These are phyloP conservation scores for Varanus salvator DNA, from an alignment of 2,113 vertebrate species.

Conservation along the genomic window DNA sequence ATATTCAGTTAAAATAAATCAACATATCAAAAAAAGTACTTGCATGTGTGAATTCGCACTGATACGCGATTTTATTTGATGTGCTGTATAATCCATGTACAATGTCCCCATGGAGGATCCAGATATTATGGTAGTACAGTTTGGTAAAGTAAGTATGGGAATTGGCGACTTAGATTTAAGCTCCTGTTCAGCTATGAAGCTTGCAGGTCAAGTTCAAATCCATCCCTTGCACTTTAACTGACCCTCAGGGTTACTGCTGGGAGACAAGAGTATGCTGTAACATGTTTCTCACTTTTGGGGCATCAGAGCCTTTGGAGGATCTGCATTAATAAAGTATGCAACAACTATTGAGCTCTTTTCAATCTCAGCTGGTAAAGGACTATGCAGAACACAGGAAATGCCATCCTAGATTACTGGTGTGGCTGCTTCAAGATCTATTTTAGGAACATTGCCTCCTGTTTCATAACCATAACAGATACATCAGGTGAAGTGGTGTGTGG, in stretches of 20 bases:
- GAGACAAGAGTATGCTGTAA: background rate
- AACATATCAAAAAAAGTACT: background rate
- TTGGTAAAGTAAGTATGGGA: background rate
- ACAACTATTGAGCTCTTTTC: conserved; percentile 15
- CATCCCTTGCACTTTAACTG: background rate
- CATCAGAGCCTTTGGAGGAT: background rate
- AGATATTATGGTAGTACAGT: background rate
- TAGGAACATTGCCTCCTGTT: background rate
- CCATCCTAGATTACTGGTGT: background rate
- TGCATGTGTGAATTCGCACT: background rate
- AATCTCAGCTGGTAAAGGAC: background rate
- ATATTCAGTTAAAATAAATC: background rate
- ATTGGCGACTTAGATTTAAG: background rate
- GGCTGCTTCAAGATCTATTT: background rate
- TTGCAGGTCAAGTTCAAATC: background rate
- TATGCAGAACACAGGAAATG: background rate
- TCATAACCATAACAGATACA: conserved; percentile 1
- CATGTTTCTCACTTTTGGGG: background rate
- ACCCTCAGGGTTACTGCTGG: background rate
- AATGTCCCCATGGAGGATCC: background rate
- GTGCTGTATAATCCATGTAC: background rate
- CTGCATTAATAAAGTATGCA: background rate
- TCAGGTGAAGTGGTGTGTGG: background rate
- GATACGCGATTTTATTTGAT: background rate
- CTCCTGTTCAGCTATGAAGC: background rate